Percentiles rank a stretch among this genome's conserved stretches.
These are phyloP conservation scores for Caenorhabditis sp. DNA, from an alignment of 2,888 invertebrate species.

Conservation along the genomic window DNA sequence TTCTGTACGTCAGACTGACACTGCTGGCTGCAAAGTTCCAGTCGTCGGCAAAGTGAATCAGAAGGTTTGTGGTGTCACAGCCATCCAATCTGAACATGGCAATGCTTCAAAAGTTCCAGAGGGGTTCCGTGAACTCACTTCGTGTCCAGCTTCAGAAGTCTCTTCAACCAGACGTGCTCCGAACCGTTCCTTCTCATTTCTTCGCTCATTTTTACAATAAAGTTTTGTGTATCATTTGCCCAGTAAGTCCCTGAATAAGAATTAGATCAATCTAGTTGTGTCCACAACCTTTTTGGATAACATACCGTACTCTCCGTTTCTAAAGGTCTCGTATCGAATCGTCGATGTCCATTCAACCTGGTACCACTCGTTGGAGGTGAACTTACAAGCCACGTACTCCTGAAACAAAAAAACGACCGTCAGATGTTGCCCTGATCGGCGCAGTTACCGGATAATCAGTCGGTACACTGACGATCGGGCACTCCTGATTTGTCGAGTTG, in stretches of 20 bases:
- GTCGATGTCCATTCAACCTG: constrained; percentile 69
- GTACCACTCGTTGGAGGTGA: constrained; percentile 71
- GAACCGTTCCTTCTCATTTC: constrained; percentile 69
- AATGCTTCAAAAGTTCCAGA: background rate
- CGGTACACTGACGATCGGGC: constrained; percentile 71
- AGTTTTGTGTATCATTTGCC: constrained; percentile 72
- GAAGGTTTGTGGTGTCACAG: constrained; percentile 65
- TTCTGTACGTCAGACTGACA: constrained; percentile 69
- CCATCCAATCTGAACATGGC: constrained; percentile 39
- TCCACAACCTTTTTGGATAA: background rate
- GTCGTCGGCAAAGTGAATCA: constrained; percentile 70
- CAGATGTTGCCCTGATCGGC: background rate
- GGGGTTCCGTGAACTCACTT: constrained; percentile 49
- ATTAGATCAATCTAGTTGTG: background rate
- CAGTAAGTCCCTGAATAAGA: constrained; percentile 61
- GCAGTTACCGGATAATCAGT: constrained; percentile 62
- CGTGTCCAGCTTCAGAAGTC: constrained; percentile 66
- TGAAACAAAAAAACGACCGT: constrained; percentile 19
- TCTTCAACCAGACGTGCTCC: constrained; percentile 70
- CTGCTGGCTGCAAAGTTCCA: constrained; percentile 68
- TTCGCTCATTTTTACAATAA: constrained; percentile 72
- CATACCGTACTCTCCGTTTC: constrained; percentile 67
- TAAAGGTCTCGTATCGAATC: constrained; percentile 71
- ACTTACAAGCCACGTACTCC: constrained; percentile 73
- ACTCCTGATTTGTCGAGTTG: constrained; percentile 65